Evolutionary conservation across 2,113 vertebrate species (phyloP).

Genomic region (Alethe castanea): DNA sequence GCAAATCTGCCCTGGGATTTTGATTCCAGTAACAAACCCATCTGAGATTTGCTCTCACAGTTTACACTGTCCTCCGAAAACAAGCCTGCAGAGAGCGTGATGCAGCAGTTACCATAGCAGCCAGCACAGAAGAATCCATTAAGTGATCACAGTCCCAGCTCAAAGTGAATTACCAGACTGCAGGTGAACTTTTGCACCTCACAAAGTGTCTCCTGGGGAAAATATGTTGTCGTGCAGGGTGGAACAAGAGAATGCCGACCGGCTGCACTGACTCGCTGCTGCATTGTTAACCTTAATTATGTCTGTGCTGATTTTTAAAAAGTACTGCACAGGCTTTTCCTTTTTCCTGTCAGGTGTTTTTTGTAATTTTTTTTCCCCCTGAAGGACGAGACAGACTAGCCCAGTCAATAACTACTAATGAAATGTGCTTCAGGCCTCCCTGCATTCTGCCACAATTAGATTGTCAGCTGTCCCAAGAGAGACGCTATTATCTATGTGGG

Average conservation of each 20-base stretch:
- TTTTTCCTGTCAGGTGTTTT: constrained; percentile 54
- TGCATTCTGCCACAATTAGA: constrained; percentile 10
- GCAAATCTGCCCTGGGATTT: constrained; percentile 30
- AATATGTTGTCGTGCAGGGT: neutral
- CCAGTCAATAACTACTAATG: neutral
- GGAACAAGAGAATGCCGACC: neutral
- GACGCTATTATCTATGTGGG: neutral
- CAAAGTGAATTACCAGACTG: constrained; percentile 57
- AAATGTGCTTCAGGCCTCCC: constrained; percentile 3
- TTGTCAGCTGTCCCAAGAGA: constrained; percentile 9
- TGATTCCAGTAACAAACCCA: constrained; percentile 32
- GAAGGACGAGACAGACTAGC: neutral
- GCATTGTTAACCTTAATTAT: constrained; percentile 53
- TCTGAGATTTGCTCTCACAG: constrained; percentile 20
- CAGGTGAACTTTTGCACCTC: constrained; percentile 63
- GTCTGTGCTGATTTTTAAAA: constrained; percentile 13
- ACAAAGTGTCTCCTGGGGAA: constrained; percentile 35
- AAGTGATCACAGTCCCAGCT: constrained; percentile 28
- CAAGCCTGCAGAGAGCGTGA: constrained; percentile 4
- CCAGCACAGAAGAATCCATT: constrained; percentile 41
- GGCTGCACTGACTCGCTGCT: neutral
- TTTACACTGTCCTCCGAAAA: neutral
- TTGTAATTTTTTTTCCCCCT: neutral
- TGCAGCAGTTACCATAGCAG: constrained; percentile 63
- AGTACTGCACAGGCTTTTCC: constrained; percentile 37